Percentiles rank a stretch among this genome's conserved stretches.
Conservation (phyloP, 2,113 vertebrate genomes). For the Candoia aspera region DNA sequence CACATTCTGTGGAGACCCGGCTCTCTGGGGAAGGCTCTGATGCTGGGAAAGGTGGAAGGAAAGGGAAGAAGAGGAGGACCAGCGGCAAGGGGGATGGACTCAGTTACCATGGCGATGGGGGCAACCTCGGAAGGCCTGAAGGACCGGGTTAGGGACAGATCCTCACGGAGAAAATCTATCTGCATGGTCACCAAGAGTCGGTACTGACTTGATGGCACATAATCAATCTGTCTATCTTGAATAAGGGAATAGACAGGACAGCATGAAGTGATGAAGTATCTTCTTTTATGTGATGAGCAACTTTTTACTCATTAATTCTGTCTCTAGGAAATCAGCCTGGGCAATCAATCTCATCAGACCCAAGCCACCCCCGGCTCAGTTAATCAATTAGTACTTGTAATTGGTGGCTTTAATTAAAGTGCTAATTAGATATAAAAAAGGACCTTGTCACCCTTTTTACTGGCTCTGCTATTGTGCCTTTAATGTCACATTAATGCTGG, state of each 20-base stretch:
- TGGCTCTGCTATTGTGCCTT: not conserved
- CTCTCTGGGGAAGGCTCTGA: not conserved
- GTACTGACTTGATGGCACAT: not conserved
- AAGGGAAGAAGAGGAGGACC: not conserved
- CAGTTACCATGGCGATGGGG: not conserved
- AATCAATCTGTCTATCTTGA: not conserved
- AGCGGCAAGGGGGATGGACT: not conserved
- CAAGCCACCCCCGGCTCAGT: not conserved
- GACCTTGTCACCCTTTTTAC: not conserved
- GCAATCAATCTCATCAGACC: not conserved
- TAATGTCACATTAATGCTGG: not conserved
- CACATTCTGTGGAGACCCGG: too few species aligned
- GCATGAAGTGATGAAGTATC: not conserved
- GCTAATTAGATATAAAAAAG: not conserved
- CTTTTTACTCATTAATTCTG: not conserved
- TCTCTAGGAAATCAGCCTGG: not conserved
- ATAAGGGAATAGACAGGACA: not conserved
- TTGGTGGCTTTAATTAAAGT: conserved; percentile 27
- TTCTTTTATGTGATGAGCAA: not conserved
- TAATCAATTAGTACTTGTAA: conserved; percentile 21
- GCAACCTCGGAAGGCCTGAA: not conserved
- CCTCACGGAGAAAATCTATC: not conserved
- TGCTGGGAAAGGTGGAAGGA: not conserved
- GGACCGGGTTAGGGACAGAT: not conserved
- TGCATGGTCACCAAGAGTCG: not conserved